A percentile compares a stretch with the other conserved stretches of the same genome.
phyloP scores from a whole-genome alignment of 2,113 vertebrate species.

The Dromiciops gliroides region DNA sequence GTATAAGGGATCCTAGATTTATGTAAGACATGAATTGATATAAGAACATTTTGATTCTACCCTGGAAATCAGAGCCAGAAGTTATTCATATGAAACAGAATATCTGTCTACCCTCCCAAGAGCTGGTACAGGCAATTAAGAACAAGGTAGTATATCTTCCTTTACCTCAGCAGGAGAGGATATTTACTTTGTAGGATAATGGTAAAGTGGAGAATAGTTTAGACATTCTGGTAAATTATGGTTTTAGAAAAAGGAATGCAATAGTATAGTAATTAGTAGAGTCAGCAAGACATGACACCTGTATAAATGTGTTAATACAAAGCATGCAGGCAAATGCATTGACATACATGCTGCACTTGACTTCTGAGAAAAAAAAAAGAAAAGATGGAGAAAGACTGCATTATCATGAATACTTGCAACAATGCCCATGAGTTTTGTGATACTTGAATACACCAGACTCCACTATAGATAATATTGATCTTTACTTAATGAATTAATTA shows the following conservation, averaged over 20 bases:
- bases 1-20: neutral
- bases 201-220: neutral
- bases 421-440: neutral
- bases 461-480: neutral
- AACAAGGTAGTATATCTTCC: neutral
- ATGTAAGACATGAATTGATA: neutral
- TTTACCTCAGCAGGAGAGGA: neutral
- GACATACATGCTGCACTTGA: neutral
- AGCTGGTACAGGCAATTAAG: neutral
- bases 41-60: neutral
- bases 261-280: neutral
- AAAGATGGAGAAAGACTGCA: neutral
- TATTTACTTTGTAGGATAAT: neutral
- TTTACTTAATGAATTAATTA: neutral
- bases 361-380: neutral
- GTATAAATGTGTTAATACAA: neutral
- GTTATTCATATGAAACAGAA: neutral
- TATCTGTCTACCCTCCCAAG: neutral
- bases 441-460: neutral
- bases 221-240: neutral
- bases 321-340: neutral
- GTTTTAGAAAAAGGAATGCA: neutral
- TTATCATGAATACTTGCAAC: neutral
- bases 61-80: neutral
- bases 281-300: neutral